Base-by-base conservation (phyloP, 1,140 invertebrate species). In the Drosophila parvula region DNA sequence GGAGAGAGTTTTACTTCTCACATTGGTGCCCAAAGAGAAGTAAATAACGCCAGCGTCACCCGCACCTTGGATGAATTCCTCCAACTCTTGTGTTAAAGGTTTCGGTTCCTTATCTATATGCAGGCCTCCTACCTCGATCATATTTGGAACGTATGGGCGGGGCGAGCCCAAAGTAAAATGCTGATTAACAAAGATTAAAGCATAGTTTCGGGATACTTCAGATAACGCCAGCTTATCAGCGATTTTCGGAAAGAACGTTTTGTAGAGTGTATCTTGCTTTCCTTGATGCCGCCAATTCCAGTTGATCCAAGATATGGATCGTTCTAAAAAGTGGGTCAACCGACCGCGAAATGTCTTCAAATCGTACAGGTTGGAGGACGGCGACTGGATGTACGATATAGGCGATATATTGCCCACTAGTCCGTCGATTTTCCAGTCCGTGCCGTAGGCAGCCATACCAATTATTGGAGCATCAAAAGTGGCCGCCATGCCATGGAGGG, bases 1-100 rank as follows among this genome's bases (percentile, higher is more conserved):
- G 0, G 93, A 92, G 62, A 95, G 78, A 16, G 92, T 93, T 10
- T 92, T 91, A 50, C 90, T 80, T 81, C 94, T 94, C 0, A 94
- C 93, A 3, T 59, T 71, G 14, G 69, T 59, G 10, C 95, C 95
- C 28, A 95, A 92, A 43, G 93, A 95, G 47, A 95, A 94, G 44
- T 94, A 94, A 5, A 95, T 90, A 0, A 94, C 93, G 9, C 94
- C 94, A 10, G 94, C 47, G 4, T 83, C 89, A 1, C 69, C 69
- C 1, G 94, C 92, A 28, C 92, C 90, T 61, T 95, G 93, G 34
- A 95, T 78, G 73, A 94, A 93, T 38, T 92, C 88, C 82, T 94
- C 86, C 2, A 94, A 70, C 2, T 65, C 57, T 0, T 36, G 18
- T 14, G 75, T 57, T 10, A 94, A 67, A 9, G 92, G 16, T 4